Conservation (phyloP, 2,113 vertebrate genomes). For the Antechinus stuartii region DNA sequence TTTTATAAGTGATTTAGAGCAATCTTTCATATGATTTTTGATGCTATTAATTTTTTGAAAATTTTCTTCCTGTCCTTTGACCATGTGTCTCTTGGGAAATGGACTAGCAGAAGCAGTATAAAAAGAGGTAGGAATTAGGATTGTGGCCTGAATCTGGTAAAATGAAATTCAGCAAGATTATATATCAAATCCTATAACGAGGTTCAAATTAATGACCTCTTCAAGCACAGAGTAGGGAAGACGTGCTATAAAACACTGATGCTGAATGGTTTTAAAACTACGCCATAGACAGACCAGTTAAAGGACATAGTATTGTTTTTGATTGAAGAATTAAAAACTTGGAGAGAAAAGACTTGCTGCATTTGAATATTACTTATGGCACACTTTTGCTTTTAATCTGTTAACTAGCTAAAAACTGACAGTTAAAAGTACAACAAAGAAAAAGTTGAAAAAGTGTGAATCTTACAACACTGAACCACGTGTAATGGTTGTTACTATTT, state of each 20-base stretch:
- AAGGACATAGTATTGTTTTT: background rate
- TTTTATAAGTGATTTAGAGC: background rate
- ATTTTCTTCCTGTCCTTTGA: background rate
- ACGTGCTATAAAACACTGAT: background rate
- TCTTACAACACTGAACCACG: conserved; percentile 87
- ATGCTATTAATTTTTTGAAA: background rate
- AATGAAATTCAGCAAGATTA: background rate
- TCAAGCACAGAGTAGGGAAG: background rate
- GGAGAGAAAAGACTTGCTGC: background rate
- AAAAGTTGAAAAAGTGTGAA: conserved; percentile 86
- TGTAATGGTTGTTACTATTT: conserved; percentile 91
- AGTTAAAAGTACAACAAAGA: conserved; percentile 85
- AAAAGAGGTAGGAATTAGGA: background rate
- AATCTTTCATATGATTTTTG: background rate
- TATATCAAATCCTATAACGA: background rate
- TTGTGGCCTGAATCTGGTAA: background rate
- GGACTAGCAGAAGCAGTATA: background rate
- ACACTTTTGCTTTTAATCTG: conserved; percentile 83
- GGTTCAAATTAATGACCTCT: background rate
- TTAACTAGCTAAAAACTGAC: conserved; percentile 84
- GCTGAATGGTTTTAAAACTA: background rate
- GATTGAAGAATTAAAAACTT: background rate
- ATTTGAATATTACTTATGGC: conserved; percentile 75
- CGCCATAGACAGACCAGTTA: background rate
- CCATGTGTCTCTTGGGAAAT: background rate